Percentiles rank a stretch among this genome's conserved stretches.
phyloP scores from a whole-genome alignment of 2,113 vertebrate species.

The Hystrix brachyura region DNA sequence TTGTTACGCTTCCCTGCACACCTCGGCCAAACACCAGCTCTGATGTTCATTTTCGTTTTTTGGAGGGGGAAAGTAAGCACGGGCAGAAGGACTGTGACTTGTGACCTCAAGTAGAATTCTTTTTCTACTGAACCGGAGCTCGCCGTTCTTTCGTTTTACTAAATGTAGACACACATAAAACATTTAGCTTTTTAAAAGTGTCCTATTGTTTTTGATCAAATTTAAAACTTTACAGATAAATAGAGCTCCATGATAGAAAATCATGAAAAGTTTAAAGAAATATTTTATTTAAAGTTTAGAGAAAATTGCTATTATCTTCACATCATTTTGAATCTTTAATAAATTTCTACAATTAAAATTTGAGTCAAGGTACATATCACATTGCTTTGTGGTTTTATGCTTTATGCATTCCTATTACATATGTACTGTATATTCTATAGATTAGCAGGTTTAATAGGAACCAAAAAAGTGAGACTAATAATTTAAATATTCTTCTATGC shows the following conservation, averaged over 20 bases:
- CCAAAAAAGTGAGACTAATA: background rate
- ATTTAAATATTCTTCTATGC: background rate
- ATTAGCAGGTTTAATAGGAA: background rate
- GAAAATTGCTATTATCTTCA: background rate
- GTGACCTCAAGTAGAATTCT: background rate
- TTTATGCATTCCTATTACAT: background rate
- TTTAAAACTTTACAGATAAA: background rate
- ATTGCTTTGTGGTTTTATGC: background rate
- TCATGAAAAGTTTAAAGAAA: background rate
- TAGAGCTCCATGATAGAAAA: background rate
- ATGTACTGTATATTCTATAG: background rate
- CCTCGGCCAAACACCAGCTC: background rate
- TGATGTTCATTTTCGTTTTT: background rate
- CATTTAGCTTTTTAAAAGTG: background rate
- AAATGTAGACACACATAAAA: background rate
- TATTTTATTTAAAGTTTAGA: background rate
- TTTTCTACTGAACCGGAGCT: background rate
- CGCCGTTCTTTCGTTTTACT: background rate
- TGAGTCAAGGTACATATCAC: background rate
- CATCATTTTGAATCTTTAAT: background rate
- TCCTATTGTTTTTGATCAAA: background rate
- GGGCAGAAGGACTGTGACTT: background rate
- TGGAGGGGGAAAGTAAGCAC: background rate
- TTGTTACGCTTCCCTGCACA: no score
- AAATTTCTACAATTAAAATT: background rate